Conservation (phyloP, 2,113 vertebrate genomes). For the Centropus bengalensis region DNA sequence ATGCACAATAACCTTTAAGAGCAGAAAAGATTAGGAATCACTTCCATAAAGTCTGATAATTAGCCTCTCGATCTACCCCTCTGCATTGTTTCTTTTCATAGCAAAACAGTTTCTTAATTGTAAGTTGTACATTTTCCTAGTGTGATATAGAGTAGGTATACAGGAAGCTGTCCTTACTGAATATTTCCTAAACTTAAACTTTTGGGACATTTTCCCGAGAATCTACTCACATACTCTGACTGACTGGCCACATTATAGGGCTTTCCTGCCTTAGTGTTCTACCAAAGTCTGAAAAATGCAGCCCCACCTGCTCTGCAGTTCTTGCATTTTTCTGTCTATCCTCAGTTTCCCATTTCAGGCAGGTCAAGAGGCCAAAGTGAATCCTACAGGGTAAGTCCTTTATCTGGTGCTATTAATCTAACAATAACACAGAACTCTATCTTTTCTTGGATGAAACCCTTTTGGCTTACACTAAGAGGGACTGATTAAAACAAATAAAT, state of each 20-base stretch:
- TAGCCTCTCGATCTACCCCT: not conserved
- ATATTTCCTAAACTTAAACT: not conserved
- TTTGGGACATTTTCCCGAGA: not conserved
- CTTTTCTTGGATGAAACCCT: not conserved
- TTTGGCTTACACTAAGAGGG: not conserved
- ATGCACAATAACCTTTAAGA: not conserved
- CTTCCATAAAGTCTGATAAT: not conserved
- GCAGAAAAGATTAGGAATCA: not conserved
- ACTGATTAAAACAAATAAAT: not conserved
- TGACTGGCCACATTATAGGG: not conserved
- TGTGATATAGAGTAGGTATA: not conserved
- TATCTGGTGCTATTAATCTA: not conserved
- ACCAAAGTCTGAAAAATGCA: not conserved
- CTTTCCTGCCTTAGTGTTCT: not conserved
- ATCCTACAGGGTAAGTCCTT: not conserved
- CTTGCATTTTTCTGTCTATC: not conserved
- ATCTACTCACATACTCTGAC: not conserved
- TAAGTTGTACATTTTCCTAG: not conserved
- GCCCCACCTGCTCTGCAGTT: not conserved
- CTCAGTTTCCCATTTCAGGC: not conserved
- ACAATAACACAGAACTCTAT: fast-evolving
- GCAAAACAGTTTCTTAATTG: not conserved
- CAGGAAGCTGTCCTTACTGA: not conserved
- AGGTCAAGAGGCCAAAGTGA: not conserved
- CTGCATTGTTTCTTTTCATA: not conserved